phyloP scores from a whole-genome alignment of 2,113 vertebrate species.

The Plecotus auritus region DNA sequence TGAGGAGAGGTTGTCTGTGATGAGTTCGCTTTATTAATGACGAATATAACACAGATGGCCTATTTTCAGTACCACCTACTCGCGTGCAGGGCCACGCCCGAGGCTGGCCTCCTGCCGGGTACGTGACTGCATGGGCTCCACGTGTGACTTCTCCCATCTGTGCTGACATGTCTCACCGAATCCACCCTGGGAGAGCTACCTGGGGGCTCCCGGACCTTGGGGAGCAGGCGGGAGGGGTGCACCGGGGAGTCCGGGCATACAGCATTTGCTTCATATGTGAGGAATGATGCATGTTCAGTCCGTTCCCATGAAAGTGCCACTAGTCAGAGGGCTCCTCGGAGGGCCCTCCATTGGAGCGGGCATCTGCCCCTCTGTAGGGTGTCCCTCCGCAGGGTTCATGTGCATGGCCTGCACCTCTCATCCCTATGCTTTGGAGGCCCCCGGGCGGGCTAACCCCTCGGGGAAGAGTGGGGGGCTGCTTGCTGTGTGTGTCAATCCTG shows the following conservation, averaged over 20 bases:
- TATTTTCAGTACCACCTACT: constrained; percentile 56
- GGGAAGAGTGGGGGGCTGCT: not conserved
- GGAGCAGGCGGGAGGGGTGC: not conserved
- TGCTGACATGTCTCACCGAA: fast-evolving
- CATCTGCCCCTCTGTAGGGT: not conserved
- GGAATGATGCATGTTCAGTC: fast-evolving
- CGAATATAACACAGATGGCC: constrained; percentile 78
- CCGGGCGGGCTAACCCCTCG: fast-evolving
- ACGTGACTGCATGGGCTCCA: constrained; percentile 39
- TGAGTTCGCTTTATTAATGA: constrained; percentile 74
- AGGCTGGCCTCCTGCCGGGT: not conserved
- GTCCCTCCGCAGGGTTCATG: fast-evolving
- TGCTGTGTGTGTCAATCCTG: fast-evolving
- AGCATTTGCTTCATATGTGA: fast-evolving
- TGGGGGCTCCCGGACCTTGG: not conserved
- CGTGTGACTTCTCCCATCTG: not conserved
- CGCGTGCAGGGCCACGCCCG: not conserved
- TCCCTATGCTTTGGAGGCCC: fast-evolving
- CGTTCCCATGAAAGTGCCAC: fast-evolving
- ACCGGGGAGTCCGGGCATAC: fast-evolving
- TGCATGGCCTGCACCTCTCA: not conserved
- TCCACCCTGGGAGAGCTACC: not conserved
- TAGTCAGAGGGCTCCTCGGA: not conserved
- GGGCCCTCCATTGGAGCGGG: not conserved
- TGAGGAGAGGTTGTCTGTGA: constrained; percentile 76